Evolutionary conservation across 2,113 vertebrate species (phyloP).

Genomic region (Petaurus breviceps): DNA sequence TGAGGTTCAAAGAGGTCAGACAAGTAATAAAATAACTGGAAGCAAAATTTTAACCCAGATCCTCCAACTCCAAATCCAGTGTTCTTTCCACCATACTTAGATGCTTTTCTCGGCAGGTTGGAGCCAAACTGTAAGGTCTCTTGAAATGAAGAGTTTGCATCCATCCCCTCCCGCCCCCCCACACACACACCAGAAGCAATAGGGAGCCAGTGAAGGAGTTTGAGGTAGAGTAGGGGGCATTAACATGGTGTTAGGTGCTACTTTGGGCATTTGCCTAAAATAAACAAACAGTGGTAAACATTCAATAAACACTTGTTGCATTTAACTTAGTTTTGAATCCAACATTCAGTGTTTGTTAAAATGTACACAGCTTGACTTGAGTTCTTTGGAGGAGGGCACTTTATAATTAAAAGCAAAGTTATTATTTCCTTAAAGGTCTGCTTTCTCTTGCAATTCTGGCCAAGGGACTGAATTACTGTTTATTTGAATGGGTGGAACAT

Average conservation of each 20-base stretch:
- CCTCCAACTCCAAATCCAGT: neutral
- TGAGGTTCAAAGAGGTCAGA: neutral
- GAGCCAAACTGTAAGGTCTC: neutral
- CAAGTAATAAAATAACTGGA: neutral
- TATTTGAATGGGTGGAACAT: constrained; percentile 33
- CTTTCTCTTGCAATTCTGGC: neutral
- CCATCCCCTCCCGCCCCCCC: rapidly evolving
- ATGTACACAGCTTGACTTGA: neutral
- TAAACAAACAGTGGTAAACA: constrained; percentile 21
- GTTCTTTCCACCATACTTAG: neutral
- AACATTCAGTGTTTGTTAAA: constrained; percentile 18
- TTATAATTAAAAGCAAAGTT: neutral
- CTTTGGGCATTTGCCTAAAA: neutral
- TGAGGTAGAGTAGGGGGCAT: neutral
- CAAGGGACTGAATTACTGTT: neutral
- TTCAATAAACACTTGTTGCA: neutral
- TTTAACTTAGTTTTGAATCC: constrained; percentile 41
- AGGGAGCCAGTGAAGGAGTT: neutral
- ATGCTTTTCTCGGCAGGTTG: neutral
- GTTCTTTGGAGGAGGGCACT: neutral
- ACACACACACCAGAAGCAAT: neutral
- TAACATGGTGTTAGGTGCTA: neutral
- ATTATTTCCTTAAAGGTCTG: neutral
- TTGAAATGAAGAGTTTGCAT: neutral
- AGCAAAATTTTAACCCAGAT: neutral